Percentiles rank a stretch among this genome's conserved stretches.
These are phyloP conservation scores for Myotis vivesi DNA, from an alignment of 2,797 vertebrate species.

Conservation along the genomic window DNA sequence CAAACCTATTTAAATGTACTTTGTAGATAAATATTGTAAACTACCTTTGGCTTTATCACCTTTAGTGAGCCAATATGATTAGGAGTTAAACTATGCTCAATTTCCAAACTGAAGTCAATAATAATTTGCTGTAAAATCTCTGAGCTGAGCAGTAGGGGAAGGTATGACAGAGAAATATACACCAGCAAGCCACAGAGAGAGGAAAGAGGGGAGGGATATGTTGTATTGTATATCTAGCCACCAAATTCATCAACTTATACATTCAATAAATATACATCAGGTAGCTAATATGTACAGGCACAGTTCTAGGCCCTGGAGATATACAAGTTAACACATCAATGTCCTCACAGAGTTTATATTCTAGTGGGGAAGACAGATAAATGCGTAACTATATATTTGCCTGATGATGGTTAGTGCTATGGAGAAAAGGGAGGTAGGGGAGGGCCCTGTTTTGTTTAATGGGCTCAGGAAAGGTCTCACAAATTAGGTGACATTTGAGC, in stretches of 20 bases:
- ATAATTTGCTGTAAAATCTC: neutral
- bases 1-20: neutral
- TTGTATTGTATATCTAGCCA: neutral
- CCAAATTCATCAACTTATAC: neutral
- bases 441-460: neutral
- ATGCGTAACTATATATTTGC: neutral
- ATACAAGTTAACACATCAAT: neutral
- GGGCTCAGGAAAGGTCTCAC: neutral
- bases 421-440: neutral
- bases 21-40: constrained; percentile 5
- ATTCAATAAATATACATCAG: neutral
- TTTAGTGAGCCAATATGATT: neutral
- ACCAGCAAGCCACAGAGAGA: neutral
- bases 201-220: neutral
- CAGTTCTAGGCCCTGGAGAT: neutral
- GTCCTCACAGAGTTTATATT: neutral
- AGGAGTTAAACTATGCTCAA: neutral
- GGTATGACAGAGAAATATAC: neutral
- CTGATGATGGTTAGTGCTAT: neutral
- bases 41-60: neutral
- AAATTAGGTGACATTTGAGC: neutral
- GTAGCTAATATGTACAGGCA: neutral
- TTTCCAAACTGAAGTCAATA: neutral
- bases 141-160: neutral
- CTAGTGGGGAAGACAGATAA: neutral